phyloP scores from a whole-genome alignment of 2,797 vertebrate species.

The Sebastes jordani region DNA sequence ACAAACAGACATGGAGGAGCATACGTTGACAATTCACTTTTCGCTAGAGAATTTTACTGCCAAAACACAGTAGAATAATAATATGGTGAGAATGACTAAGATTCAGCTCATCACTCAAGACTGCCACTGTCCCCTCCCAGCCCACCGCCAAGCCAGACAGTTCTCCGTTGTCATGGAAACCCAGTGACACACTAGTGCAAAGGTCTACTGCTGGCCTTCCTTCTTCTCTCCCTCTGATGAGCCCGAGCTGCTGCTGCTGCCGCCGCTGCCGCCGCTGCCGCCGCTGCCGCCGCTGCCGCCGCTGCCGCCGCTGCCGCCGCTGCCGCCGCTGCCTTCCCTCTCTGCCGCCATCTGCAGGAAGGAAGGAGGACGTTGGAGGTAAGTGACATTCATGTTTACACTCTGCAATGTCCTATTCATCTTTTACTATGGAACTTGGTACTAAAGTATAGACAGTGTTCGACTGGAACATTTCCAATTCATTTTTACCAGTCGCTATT shows the following conservation, averaged over 20 bases:
- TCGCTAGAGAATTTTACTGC: slow-evolving; percentile 86
- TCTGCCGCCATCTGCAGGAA: slow-evolving; percentile 93
- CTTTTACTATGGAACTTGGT: too few relatives aligned
- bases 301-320: slow-evolving; percentile 30
- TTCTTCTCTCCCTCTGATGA: slow-evolving; percentile 90
- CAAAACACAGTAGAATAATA: slow-evolving; percentile 90
- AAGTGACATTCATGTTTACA: too few relatives aligned
- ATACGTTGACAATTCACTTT: slow-evolving; percentile 48
- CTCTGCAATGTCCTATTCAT: too few relatives aligned
- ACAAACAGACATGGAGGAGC: slow-evolving; percentile 36
- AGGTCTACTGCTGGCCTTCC: slow-evolving; percentile 90
- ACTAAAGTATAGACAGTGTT: too few relatives aligned
- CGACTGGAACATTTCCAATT: too few relatives aligned
- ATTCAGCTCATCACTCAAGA: slow-evolving; percentile 81
- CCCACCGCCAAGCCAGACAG: slow-evolving; percentile 46
- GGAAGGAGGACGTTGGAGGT: background rate
- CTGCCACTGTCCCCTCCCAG: slow-evolving; percentile 47
- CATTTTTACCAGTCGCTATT: too few relatives aligned
- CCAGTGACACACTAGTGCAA: slow-evolving; percentile 75
- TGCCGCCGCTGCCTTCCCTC: slow-evolving; percentile 87
- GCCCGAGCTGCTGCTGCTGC: slow-evolving; percentile 54
- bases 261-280: slow-evolving; percentile 23
- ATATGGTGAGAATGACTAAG: slow-evolving; percentile 80
- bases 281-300: slow-evolving; percentile 82
- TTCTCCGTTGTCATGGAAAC: slow-evolving; percentile 62